Evolutionary conservation across 2,113 vertebrate species (phyloP), one percentile per base, ranked within the genome.

Genomic region (Melanocharis versteri): DNA sequence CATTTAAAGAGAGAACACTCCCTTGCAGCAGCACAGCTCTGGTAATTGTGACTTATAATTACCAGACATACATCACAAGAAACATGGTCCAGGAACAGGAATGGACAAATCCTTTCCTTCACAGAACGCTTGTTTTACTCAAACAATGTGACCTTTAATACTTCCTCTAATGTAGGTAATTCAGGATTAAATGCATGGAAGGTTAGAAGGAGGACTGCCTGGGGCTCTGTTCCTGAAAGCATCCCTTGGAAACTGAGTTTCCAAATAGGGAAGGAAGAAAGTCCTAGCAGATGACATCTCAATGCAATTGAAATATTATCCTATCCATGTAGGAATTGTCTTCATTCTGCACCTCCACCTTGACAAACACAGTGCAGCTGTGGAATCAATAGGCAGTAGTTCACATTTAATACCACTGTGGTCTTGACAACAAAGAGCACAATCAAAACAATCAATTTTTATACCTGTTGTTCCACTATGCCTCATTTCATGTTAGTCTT

Each of bases 391-490:
- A 96, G 33, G 58, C 65, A 94, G 69, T 7, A 75, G 89, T 33
- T 94, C 77, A 64, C 50, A 85, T 84, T 64, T 87, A 94, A 65
- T 78, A 82, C 48, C 87, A 69, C 73, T 27, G 40, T 44, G 73
- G 57, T 64, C 73, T 61, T 72, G 81, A 87, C 89, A 95, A 72
- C 75, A 60, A 71, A 84, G 51, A 92, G 72, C 48, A 78, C 89
- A 95, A 78, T 89, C 93, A 89, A 58, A 92, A n/a, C 69, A 53
- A 95, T 96, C 91, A 69, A 92, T 95, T 89, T 89, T 96, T 95
- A 79, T 79, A 96, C 89, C 77, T 82, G 48, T 39, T 94, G 57
- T 82, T 68, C 61, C 87, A 80, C 61, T 76, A 20, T 6, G 45
- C 57, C 50, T 82, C 53, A 18, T 75, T 58, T 64, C 6, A 2